Conservation (phyloP, 2,888 invertebrate species). For the Drosophila mimetica region DNA sequence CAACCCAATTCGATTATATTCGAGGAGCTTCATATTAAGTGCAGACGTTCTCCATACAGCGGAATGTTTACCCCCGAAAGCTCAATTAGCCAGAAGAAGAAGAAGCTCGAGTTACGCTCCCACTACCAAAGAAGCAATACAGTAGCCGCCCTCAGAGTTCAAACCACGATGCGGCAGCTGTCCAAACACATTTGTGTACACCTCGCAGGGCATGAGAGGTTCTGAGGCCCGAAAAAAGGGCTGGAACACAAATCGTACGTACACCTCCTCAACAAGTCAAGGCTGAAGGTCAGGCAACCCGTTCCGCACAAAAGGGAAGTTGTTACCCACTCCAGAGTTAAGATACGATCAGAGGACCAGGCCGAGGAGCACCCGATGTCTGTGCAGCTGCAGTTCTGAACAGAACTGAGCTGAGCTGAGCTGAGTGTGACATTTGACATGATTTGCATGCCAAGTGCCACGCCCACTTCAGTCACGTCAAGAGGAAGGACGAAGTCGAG, state of each 20-base stretch:
- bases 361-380: conserved; percentile 1
- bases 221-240: neutral
- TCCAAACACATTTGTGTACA: conserved; percentile 30
- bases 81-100: conserved; percentile 40
- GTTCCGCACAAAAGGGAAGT: conserved; percentile 54
- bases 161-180: conserved; percentile 15
- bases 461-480: conserved; percentile 70
- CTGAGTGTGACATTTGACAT: conserved; percentile 76
- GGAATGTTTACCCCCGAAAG: conserved; percentile 17
- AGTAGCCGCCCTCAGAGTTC: conserved; percentile 19
- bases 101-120: conserved; percentile 23
- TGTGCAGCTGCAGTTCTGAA: conserved; percentile 62
- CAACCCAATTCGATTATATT: conserved; percentile 22
- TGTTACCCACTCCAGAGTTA: conserved; percentile 17
- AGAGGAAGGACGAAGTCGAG: conserved; percentile 13
- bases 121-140: conserved; percentile 2
- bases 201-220: conserved; percentile 2
- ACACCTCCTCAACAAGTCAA: conserved; percentile 36
- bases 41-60: conserved; percentile 27
- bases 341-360: conserved; percentile 8
- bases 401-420: conserved; percentile 14
- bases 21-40: conserved; percentile 26
- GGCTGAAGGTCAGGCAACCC: conserved; percentile 62
- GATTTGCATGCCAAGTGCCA: conserved; percentile 79
- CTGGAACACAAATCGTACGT: conserved; percentile 2